A percentile compares a stretch with the other conserved stretches of the same genome.
These are phyloP conservation scores for Merops nubicus DNA, from an alignment of 2,113 vertebrate genomes.

Conservation along the genomic window DNA sequence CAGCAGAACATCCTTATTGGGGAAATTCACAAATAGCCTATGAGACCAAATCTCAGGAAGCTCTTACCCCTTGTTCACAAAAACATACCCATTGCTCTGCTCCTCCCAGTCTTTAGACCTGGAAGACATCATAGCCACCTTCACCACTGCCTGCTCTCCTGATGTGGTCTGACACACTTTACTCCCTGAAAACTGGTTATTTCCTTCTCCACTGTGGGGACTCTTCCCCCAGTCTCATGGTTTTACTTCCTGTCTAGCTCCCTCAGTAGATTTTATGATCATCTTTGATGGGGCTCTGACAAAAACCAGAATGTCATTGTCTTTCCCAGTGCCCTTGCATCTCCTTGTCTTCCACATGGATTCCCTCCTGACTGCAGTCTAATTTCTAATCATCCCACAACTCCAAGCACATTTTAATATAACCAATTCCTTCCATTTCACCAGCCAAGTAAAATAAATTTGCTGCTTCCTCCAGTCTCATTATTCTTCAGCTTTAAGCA, in stretches of 20 bases:
- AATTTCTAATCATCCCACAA: not conserved
- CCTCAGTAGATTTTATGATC: not conserved
- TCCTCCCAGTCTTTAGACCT: not conserved
- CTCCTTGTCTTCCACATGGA: not conserved
- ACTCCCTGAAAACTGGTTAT: not conserved
- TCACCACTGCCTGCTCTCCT: not conserved
- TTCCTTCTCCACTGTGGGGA: not conserved
- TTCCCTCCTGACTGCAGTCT: not conserved
- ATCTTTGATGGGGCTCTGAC: not conserved
- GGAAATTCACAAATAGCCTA: not conserved
- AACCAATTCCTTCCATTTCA: not conserved
- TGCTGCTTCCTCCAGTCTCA: not conserved
- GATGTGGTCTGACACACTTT: not conserved
- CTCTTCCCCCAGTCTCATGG: not conserved
- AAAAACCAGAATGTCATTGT: not conserved
- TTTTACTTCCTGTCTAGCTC: not conserved
- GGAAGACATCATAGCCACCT: not conserved
- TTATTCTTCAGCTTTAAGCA: not conserved
- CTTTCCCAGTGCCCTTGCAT: not conserved
- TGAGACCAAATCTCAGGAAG: not conserved
- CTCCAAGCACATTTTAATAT: not conserved
- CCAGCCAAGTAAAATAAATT: not conserved
- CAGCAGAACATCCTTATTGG: not conserved
- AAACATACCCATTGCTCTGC: accelerated
- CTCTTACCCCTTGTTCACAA: accelerated